These are phyloP conservation scores for Uria lomvia DNA, from an alignment of 2,113 vertebrate species.

Conservation along the genomic window DNA sequence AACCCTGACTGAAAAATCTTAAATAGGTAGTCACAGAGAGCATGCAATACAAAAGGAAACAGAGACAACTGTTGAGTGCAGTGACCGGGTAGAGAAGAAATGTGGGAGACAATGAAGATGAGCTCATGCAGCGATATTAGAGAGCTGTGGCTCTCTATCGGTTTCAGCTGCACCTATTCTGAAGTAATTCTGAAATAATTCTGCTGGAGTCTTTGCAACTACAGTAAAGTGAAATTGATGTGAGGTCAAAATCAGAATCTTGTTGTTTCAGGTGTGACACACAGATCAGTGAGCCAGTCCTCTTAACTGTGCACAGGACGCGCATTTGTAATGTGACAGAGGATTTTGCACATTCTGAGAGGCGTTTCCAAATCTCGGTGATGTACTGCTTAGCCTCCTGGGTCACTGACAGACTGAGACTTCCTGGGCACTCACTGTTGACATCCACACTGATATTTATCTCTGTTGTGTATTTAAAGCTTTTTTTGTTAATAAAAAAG, in stretches of 20 bases:
- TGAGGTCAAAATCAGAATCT: neutral
- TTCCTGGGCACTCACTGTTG: neutral
- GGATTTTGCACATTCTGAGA: neutral
- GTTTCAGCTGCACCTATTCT: neutral
- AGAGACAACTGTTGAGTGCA: neutral
- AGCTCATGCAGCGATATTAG: neutral
- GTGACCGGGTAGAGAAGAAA: neutral
- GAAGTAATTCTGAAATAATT: neutral
- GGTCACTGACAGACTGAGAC: neutral
- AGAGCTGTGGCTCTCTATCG: neutral
- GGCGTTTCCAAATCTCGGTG: neutral
- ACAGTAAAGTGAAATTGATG: neutral
- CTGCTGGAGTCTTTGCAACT: neutral
- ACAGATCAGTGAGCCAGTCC: neutral
- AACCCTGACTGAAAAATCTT: neutral
- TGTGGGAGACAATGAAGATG: neutral
- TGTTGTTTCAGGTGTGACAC: neutral
- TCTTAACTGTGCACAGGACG: neutral
- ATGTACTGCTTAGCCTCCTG: neutral
- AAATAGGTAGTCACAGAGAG: neutral
- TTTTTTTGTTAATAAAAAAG: neutral
- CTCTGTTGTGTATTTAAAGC: neutral
- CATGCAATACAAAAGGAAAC: neutral
- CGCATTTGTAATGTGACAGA: neutral
- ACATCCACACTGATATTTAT: neutral